Evolutionary conservation across 2,888 invertebrate species (phyloP), one percentile per base, ranked within the genome.

Genomic region (Heliconius cydno): DNA sequence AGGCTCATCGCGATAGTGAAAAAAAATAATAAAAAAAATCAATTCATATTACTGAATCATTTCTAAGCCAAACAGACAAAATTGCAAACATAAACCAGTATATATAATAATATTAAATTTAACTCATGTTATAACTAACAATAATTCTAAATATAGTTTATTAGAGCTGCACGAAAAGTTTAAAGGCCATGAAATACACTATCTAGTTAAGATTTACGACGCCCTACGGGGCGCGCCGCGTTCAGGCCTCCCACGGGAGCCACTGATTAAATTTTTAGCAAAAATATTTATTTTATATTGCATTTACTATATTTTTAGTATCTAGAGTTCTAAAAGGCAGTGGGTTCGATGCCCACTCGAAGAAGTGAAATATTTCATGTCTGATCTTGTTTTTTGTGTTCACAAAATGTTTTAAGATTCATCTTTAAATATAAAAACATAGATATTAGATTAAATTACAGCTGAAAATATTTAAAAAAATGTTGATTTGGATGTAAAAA

Each of bases 191-290:
- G 52, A 72, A 79, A 71, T 76, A 77, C 77, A 79, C 77, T 80
- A 77, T 79, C 73, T 80, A 81, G 82, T 82, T 78, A 79, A 83
- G 83, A 83, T 80, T 79, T 83, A 83, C 73, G 73, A 74, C 68
- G 63, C 80, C 77, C 79, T 52, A 34, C 63, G 78, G 80, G 72
- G 71, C 34, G 70, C 78, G 70, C 73, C 77, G 79, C 75, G 79
- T 65, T 79, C 76, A 79, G 77, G 79, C 72, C 71, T 65, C 80
- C 79, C 76, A 13, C 52, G 60, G 79, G 82, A 79, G 67, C 74
- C 66, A 68, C 79, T 81, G 82, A 81, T 83, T 82, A 81, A 79
- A 83, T 80, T 83, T 82, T 80, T 80, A 82, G 72, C 76, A 75
- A 75, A 80, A 80, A 82, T 81, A 81, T 81, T 63, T 66, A 52